Evolutionary conservation across 2,888 invertebrate genomes (phyloP).

Genomic region (Ophion costatus): DNA sequence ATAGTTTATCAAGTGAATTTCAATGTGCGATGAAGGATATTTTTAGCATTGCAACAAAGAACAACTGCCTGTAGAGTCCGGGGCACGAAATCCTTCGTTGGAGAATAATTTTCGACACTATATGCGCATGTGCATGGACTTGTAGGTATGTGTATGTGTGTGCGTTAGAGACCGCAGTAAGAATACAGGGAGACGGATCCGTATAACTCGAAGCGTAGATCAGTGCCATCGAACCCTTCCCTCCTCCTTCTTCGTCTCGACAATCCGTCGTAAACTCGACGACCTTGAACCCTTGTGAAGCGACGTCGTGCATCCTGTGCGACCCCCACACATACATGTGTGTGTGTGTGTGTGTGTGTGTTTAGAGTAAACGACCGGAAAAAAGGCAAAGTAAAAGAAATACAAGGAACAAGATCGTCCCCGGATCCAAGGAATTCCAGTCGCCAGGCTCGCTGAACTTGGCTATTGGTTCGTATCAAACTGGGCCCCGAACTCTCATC

Average conservation of each 20-base stretch:
- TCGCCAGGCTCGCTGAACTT: slow-evolving; percentile 52
- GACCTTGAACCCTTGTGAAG: slow-evolving; percentile 68
- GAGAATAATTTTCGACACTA: slow-evolving; percentile 13
- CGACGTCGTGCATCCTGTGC: slow-evolving; percentile 50
- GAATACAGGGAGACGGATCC: slow-evolving; percentile 34
- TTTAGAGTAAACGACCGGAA: slow-evolving; percentile 29
- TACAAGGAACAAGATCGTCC: slow-evolving; percentile 28
- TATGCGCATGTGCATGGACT: slow-evolving; percentile 6
- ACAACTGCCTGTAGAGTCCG: slow-evolving; percentile 8
- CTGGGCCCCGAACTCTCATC: slow-evolving; percentile 57
- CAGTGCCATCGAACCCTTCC: slow-evolving; percentile 66
- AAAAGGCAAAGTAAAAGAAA: slow-evolving; percentile 33
- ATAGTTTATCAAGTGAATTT: neutral
- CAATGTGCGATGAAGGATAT: neutral
- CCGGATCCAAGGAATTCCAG: slow-evolving; percentile 14
- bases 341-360: neutral
- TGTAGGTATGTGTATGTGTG: neutral
- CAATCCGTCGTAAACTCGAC: slow-evolving; percentile 62
- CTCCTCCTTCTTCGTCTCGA: slow-evolving; percentile 37
- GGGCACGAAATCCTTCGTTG: slow-evolving; percentile 40
- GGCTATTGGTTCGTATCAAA: slow-evolving; percentile 47
- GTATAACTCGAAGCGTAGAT: slow-evolving; percentile 65
- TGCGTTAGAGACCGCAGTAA: neutral
- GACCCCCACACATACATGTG: slow-evolving; percentile 32
- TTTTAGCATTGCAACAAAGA: neutral